Percentiles rank a stretch among this genome's conserved stretches.
Conservation (phyloP, 2,797 vertebrate genomes). For the Falco peregrinus region DNA sequence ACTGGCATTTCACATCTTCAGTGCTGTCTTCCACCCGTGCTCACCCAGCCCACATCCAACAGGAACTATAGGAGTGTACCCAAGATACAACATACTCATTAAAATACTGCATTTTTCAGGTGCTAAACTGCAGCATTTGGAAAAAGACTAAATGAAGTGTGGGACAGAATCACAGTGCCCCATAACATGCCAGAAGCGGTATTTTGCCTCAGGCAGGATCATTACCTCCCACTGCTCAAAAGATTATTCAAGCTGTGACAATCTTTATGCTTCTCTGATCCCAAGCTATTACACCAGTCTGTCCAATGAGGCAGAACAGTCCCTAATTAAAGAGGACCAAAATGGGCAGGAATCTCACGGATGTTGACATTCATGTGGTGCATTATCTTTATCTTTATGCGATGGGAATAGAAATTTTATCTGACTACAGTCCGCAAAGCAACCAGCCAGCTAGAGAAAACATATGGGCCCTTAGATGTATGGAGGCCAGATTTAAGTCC, state of each 20-base stretch:
- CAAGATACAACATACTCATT: not conserved
- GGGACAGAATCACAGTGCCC: not conserved
- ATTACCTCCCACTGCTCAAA: conserved; percentile 26
- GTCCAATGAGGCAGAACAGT: conserved; percentile 39
- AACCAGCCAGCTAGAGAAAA: not conserved
- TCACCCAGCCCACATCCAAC: not conserved
- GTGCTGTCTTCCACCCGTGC: not conserved
- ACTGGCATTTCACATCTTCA: not conserved
- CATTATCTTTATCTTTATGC: not conserved
- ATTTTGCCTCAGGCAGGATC: conserved; percentile 27
- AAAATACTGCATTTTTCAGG: conserved; percentile 24
- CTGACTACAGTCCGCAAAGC: not conserved
- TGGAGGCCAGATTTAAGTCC: not conserved
- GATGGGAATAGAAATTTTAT: not conserved
- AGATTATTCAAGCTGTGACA: conserved; percentile 44
- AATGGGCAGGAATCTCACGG: not conserved
- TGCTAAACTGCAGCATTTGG: not conserved
- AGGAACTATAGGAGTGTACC: not conserved
- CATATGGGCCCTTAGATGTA: not conserved
- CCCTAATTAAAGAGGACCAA: conserved; percentile 30
- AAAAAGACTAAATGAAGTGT: not conserved
- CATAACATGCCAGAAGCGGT: not conserved
- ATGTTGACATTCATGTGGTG: not conserved
- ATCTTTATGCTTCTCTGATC: conserved; percentile 25
- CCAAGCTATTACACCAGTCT: conserved; percentile 28